These are phyloP conservation scores for Triplophysa siluroides DNA, from an alignment of 2,113 vertebrate genomes.

Conservation along the genomic window DNA sequence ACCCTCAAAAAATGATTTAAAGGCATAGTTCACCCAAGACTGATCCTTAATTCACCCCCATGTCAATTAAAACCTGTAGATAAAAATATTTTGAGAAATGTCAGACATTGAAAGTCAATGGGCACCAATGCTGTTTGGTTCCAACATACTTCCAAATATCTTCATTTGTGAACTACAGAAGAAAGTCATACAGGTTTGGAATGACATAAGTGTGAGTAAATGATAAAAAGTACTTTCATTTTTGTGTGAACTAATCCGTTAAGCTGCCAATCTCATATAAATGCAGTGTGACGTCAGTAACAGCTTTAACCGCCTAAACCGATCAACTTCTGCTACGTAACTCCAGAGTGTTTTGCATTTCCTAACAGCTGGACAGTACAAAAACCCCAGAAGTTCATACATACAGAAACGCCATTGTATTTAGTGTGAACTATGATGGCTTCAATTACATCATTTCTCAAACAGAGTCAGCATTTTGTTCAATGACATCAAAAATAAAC, in stretches of 20 bases:
- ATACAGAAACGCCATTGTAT: neutral
- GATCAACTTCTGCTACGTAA: neutral
- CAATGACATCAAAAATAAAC: neutral
- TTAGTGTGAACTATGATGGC: constrained; percentile 7
- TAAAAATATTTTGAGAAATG: too few relatives aligned
- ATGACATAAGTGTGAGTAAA: too few relatives aligned
- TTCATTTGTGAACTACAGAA: too few relatives aligned
- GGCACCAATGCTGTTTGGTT: too few relatives aligned
- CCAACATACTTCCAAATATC: too few relatives aligned
- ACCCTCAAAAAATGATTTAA: neutral
- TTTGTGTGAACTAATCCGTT: neutral
- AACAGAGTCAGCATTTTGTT: neutral
- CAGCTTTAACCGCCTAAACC: neutral
- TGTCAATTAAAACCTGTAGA: too few relatives aligned
- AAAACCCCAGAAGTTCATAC: neutral
- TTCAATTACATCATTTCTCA: neutral
- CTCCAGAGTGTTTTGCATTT: constrained; percentile 9
- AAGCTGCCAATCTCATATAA: constrained; percentile 23
- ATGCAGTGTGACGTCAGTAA: neutral
- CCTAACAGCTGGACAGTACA: constrained; percentile 16
- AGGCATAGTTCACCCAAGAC: too few relatives aligned
- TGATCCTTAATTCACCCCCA: too few relatives aligned
- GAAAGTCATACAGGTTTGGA: too few relatives aligned
- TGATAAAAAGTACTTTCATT: too few relatives aligned
- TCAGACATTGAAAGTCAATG: too few relatives aligned